Evolutionary conservation across 2,888 invertebrate species (phyloP), one percentile per base, ranked within the genome.

Genomic region (Teleiodes luculella): DNA sequence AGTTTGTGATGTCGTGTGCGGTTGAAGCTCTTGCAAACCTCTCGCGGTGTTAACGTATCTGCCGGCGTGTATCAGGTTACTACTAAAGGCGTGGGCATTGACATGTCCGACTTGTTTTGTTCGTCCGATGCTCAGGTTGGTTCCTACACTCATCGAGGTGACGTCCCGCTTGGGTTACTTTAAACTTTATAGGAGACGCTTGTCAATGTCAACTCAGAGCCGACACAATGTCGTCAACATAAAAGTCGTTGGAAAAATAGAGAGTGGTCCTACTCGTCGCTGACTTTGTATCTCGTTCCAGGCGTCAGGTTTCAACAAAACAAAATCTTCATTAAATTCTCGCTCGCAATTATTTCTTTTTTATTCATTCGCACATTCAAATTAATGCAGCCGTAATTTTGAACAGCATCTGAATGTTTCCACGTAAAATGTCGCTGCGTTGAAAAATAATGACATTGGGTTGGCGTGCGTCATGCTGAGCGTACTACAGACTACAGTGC

Each of bases 41-140:
- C 78, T 78, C 74, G 61, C 73, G 71, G 87, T 86, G 88, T 87
- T 86, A 87, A 86, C 82, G 88, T 86, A 86, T 85, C 84, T 83
- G 83, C 78, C 78, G 75, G 78, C 74, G 78, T 77, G 80, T 87
- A 87, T 89, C 89, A 72, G 75, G 86, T 89, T 89, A 86, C 89
- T 84, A 79, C 78, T 76, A 76, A 83, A 88, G 85, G 89, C 89
- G 89, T 89, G 87, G 88, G 89, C 89, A 89, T 86, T 84, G 88
- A 86, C 87, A 83, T 86, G 86, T 85, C 79, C 77, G 74, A 80
- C 82, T 86, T 86, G 86, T 88, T 88, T 87, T 86, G 82, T 86
- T 86, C 78, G 83, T 83, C 82, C 31, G 47, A 33, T 10, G 74
- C 76, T 80, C 86, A 86, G 84, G 83, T 85, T 86, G 83, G 82